Evolutionary conservation across 1,140 invertebrate species (phyloP), one percentile per base, ranked within the genome.

Genomic region (Drosophila orosa): DNA sequence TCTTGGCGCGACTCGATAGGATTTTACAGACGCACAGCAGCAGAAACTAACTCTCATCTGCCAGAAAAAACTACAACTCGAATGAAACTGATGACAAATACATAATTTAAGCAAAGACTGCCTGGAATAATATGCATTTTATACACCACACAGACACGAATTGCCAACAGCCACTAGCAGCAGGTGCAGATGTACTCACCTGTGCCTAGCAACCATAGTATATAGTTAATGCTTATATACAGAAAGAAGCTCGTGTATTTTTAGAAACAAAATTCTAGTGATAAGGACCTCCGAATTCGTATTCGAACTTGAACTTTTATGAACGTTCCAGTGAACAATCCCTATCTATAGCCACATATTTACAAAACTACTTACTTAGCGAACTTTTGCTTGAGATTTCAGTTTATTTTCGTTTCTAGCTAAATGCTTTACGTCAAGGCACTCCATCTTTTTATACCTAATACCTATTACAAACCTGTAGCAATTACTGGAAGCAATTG

Each of bases 61-160:
- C 17, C 47, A 24, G 29, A 50, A 56, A 45, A 29, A 66, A 78
- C 62, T 47, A 52, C 47, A 89, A 89, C 80, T 89, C 84, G 77
- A 80, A 89, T 78, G 80, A 52, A 89, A 84, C 80, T 74, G 76
- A 82, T 80, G 84, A 87, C 84, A 87, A 87, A 87, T 87, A 87
- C 80, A 76, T 79, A 71, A 27, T 54, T 79, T 83, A 83, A 83
- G 73, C 54, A 48, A 82, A 82, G 84, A 89, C 84, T 89, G 84
- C 84, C 61, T 61, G 52, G 52, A 78, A 45, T 31, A 78, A 40
- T 42, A 78, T 62, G 85, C 85, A 84, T 89, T 89, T 89, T 82
- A 82, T 84, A 80, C 27, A 66, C n/a, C 31, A 54, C 31, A 54
- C 19, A 35, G 9, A 78, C 25, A 71, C 25, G 59, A 42, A 78